Base-by-base conservation (phyloP, 2,113 vertebrate species). In the Carassius gibelio region DNA sequence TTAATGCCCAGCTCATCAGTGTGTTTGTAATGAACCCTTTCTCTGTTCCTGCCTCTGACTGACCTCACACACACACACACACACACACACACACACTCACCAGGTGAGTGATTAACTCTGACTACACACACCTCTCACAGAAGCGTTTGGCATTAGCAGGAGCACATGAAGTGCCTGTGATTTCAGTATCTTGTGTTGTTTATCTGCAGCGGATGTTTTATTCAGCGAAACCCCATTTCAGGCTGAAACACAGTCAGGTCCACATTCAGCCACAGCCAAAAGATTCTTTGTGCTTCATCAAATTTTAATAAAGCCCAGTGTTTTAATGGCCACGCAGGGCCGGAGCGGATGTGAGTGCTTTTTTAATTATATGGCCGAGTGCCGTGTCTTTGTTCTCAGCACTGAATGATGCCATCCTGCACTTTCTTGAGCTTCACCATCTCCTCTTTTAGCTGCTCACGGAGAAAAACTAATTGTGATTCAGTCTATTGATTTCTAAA, bases 211-310 rank as follows among this genome's bases (percentile, higher is more conserved):
- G 45, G 45, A 48, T 48, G 45, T 81, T 84, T 84, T 87, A 85
- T 87, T 87, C 81, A 81, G 75, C 55, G 10, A 71, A 75, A 83
- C 52, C 64, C 75, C 59, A 66, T 75, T 79, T 81, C 72, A 77
- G 74, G 50, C 55, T 61, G 61, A 38, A n/a, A 9, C 34, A 26
- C 21, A 42, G 38, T 42, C 38, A 7, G 38, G 45, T 57, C 26
- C 15, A 30, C 75, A 76, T 36, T 80, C 50, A 87, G 75, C n/a
- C 38, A 10, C 4, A 74, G 19, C 26, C 11, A 50, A 55, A 66
- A 42, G 48, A 64, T 82, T 76, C 36, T 87, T 59, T 76, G 66
- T 45, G 61, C 7, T 75, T 80, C 55, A 36, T 50, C 10, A 59
- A 72, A 69, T 45, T 79, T 72, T 78, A 64, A 83, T 79, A 59